phyloP scores from a whole-genome alignment of 1,140 invertebrate genomes.

The Callitettix versicolor region DNA sequence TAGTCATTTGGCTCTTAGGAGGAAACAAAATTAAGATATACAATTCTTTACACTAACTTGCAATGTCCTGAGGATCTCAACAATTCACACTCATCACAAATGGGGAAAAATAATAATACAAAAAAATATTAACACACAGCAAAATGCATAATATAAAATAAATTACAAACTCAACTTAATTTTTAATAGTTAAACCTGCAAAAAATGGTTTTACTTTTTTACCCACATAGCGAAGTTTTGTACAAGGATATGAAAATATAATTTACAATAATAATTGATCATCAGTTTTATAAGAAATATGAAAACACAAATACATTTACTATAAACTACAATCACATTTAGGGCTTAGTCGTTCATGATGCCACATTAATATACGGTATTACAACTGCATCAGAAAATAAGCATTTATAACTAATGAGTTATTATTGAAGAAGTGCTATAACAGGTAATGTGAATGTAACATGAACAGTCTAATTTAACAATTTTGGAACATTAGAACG shows the following conservation, averaged over 20 bases:
- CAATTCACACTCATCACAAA: slow-evolving; percentile 2
- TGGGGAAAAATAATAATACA: too few species aligned
- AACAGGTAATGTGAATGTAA: neutral
- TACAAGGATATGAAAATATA: slow-evolving; percentile 16
- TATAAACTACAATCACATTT: slow-evolving; percentile 14
- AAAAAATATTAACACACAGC: slow-evolving; percentile 11
- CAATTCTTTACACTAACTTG: neutral
- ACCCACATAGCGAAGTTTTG: neutral
- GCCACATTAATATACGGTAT: slow-evolving; percentile 1
- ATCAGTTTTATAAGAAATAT: slow-evolving; percentile 1
- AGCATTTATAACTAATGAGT: slow-evolving; percentile 11
- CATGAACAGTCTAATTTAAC: slow-evolving; percentile 8
- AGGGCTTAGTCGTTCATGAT: neutral
- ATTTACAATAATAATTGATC: slow-evolving; percentile 2
- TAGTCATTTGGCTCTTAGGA: too few species aligned
- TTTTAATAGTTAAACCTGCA: slow-evolving; percentile 5
- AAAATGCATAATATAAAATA: slow-evolving; percentile 9
- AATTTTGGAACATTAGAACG: neutral
- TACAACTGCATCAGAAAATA: slow-evolving; percentile 12
- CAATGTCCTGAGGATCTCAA: slow-evolving; percentile 6
- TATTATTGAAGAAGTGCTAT: slow-evolving; percentile 8
- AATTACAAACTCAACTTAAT: slow-evolving; percentile 11
- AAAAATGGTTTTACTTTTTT: neutral
- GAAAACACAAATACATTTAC: slow-evolving; percentile 11
- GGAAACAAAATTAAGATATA: too few species aligned